Base-by-base conservation (phyloP, 2,888 invertebrate species). In the Oscheius sp. region DNA sequence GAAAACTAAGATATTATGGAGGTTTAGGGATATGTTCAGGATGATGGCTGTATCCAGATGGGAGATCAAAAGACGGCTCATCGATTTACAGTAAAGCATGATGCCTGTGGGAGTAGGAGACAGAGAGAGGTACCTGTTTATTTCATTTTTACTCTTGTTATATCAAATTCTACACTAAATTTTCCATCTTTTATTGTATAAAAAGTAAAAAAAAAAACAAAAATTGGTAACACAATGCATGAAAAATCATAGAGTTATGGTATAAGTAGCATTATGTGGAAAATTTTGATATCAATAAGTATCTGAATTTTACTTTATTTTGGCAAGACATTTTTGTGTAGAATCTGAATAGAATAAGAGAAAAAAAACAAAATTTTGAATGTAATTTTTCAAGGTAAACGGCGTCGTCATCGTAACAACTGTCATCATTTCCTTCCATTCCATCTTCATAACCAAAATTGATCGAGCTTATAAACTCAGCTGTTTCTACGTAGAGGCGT, bases 391-490 rank as follows among this genome's bases (percentile, higher is more conserved):
- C 64, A 56, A 80, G 80, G 65, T 79, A 22, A 83, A 79, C 66
- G 83, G 84, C 63, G 80, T 84, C 12, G 78, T 81, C 47, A 77
- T 84, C 24, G 72, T 80, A 20, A 74, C 84, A 0, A 83, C 82
- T 32, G 78, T 84, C 4, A 80, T 84, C 63, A 79, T 84, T 45
- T 82, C 82, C 2, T 84, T 84, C 68, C 83, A 84, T 62, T 79
- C 83, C 61, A 82, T 85, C 28, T 85, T 85, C 73, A 82, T 85
- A 49, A 85, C 85, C 2, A 85, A 85, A 74, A 73, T 82, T 6
- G 85, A 85, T 54, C 68, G 85, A 12, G 85, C 85, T 30, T 85
- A 83, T 54, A 75, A 81, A 14, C 69, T 83, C 24, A 80, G 80
- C 49, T 85, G 85, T 66, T 85, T 84, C 66, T 85, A 85, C 67